These are phyloP conservation scores for Callipepla californica DNA, from an alignment of 2,113 vertebrate species.

Conservation along the genomic window DNA sequence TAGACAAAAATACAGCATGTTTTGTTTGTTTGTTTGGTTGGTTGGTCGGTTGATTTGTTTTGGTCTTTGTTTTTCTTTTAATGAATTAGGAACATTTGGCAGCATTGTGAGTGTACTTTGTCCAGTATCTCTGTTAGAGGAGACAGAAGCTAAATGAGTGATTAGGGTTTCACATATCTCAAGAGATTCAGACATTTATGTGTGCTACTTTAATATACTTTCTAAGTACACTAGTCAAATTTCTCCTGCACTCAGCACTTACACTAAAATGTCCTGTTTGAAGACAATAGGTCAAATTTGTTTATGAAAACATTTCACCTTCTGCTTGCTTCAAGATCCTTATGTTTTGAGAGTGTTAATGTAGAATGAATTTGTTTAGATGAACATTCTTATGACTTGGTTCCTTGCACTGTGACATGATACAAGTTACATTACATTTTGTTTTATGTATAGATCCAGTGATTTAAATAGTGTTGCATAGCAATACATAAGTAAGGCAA, in stretches of 20 bases:
- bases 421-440: background rate
- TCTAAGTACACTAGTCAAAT: background rate
- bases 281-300: background rate
- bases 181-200: conserved; percentile 33
- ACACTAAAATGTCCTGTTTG: background rate
- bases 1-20: background rate
- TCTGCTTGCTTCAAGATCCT: background rate
- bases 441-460: background rate
- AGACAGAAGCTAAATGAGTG: conserved; percentile 41
- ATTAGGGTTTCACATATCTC: conserved; percentile 36
- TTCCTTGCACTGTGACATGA: background rate
- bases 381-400: background rate
- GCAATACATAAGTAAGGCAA: background rate
- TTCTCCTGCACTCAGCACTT: background rate
- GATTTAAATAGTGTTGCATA: background rate
- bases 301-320: background rate
- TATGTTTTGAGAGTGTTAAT: background rate
- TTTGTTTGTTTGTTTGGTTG: background rate
- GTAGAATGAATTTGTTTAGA: background rate
- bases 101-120: conserved; percentile 22
- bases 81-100: conserved; percentile 16
- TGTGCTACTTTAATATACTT: background rate
- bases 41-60: background rate
- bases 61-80: background rate
- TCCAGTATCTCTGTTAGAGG: conserved; percentile 31